Base-by-base conservation (phyloP, 2,888 invertebrate genomes). In the Trimorus sp. region DNA sequence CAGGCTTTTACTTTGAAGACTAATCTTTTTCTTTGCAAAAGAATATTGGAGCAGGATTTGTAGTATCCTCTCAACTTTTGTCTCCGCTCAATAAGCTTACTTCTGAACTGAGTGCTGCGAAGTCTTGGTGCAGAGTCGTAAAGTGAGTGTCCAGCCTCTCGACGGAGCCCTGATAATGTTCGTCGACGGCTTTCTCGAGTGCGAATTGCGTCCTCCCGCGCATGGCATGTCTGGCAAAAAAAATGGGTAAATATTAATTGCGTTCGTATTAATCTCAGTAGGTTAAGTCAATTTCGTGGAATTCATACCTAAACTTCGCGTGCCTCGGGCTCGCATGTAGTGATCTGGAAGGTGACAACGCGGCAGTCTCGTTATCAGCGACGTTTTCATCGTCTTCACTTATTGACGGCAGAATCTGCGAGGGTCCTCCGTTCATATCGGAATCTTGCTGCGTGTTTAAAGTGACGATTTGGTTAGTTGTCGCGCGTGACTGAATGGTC, bases 381-480 rank as follows among this genome's bases (percentile, higher is more conserved):
- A 93, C 92, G 87, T 97, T 97, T 91, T 98, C 98, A 89, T 98
- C 98, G 86, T 98, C 98, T 92, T 98, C 98, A 78, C 98, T 98
- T 90, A 98, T 98, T 48, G 98, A 98, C 2, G 98, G 98, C 56
- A 97, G 92, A 0, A 97, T 97, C 84, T 98, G 92, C 1, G 97
- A 95, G 0, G 97, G 96, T 68, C 95, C 94, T 9, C 96, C 96
- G 86, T 96, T 96, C 77, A 94, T 94, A 79, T 96, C 96, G 0
- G 95, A 95, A 88, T 96, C 96, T 90, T 94, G 94, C 93, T 94
- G 89, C 59, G 58, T 45, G 53, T 49, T 58, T 36, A 79, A 62
- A 69, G 73, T 45, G 6, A 45, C 45, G 6, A 45, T 26, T 26
- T 4, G 26, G 26, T 26, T 26, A 26, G 26, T 26, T 3, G 1